Evolutionary conservation across 2,888 invertebrate species (phyloP).

Genomic region (Lypha dubia): DNA sequence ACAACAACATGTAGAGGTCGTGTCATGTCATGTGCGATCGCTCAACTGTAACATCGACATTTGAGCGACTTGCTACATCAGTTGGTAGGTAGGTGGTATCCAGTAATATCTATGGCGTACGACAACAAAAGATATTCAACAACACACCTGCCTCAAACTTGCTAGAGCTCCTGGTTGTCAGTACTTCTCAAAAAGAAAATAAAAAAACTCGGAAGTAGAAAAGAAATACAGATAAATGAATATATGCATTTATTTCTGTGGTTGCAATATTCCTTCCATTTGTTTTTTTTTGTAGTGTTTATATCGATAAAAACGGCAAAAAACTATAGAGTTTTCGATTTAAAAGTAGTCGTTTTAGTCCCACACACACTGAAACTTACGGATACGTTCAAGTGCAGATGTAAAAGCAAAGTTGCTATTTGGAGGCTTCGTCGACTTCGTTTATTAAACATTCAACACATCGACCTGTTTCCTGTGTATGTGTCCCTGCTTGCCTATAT

Average conservation of each 20-base stretch:
- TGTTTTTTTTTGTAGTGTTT: background rate
- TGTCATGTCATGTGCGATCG: constrained; percentile 72
- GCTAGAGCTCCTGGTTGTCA: constrained; percentile 37
- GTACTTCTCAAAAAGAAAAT: background rate
- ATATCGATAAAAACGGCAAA: too few species aligned
- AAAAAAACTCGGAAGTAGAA: background rate
- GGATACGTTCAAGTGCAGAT: background rate
- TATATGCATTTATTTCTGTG: constrained; percentile 26
- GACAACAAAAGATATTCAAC: constrained; percentile 41
- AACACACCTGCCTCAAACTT: constrained; percentile 58
- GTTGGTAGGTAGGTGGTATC: background rate
- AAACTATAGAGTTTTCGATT: constrained; percentile 11
- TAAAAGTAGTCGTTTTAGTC: constrained; percentile 18
- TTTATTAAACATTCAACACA: constrained; percentile 46
- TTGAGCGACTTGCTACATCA: constrained; percentile 51
- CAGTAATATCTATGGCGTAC: constrained; percentile 16
- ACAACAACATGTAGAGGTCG: constrained; percentile 55
- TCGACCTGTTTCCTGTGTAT: constrained; percentile 18
- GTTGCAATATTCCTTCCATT: background rate
- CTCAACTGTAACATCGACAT: constrained; percentile 74
- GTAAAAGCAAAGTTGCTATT: constrained; percentile 50
- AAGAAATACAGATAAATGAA: constrained; percentile 11
- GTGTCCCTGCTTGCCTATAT: background rate
- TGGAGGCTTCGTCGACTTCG: constrained; percentile 2
- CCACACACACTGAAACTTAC: constrained; percentile 3